A percentile compares a stretch with the other conserved stretches of the same genome.
phyloP scores from a whole-genome alignment of 1,140 invertebrate species.

The Notospermus geniculatus region DNA sequence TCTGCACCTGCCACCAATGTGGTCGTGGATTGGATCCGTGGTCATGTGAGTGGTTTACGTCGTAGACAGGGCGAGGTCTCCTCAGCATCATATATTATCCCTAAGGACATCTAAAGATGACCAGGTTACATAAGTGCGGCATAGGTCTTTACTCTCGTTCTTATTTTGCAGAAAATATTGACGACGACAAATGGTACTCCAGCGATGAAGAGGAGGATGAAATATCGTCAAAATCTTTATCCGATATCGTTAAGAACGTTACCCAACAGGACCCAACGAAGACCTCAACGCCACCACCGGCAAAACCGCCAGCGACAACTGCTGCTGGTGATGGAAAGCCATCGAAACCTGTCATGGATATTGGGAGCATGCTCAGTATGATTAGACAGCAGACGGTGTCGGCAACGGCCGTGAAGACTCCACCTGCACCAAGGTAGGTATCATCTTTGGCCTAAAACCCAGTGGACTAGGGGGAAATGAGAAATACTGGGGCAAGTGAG shows the following conservation, averaged over 20 bases:
- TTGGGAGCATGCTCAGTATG: neutral
- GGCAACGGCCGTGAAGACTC: neutral
- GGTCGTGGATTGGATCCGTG: neutral
- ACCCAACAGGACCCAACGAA: slow-evolving; percentile 32
- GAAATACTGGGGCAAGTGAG: too few relatives aligned
- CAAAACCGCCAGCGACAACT: slow-evolving; percentile 6
- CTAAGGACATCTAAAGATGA: neutral
- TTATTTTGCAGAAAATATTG: slow-evolving; percentile 20
- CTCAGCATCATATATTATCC: neutral
- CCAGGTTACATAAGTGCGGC: neutral
- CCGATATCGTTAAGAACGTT: slow-evolving; percentile 37
- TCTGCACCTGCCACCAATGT: neutral
- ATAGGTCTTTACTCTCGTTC: slow-evolving; percentile 12
- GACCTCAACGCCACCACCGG: slow-evolving; percentile 15
- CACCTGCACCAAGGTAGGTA: too few relatives aligned
- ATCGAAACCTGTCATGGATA: neutral
- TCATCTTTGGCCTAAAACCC: too few relatives aligned
- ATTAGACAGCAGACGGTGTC: neutral
- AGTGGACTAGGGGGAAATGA: too few relatives aligned
- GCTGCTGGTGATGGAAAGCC: slow-evolving; percentile 4
- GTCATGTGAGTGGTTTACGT: too few relatives aligned
- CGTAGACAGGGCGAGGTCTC: neutral
- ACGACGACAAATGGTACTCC: slow-evolving; percentile 52
- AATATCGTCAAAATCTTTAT: slow-evolving; percentile 24
- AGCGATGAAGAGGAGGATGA: slow-evolving; percentile 48